These are phyloP conservation scores for Echinarachnius parma DNA, from an alignment of 53 echinoderm and acorn worm species.

Conservation along the genomic window DNA sequence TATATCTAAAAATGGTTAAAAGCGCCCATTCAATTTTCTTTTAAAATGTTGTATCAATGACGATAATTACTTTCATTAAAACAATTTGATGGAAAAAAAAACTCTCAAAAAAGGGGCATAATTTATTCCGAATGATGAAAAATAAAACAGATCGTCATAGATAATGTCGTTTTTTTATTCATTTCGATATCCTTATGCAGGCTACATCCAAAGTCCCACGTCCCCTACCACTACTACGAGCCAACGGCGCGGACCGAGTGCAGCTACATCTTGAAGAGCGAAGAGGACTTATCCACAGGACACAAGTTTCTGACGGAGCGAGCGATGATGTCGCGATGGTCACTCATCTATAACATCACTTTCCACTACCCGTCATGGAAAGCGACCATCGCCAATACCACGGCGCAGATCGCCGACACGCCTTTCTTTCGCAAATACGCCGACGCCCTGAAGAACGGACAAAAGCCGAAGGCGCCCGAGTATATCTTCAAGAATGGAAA, in stretches of 20 bases:
- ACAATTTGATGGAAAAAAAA: too few relatives aligned
- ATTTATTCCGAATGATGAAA: too few relatives aligned
- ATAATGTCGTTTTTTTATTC: too few relatives aligned
- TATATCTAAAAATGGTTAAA: too few relatives aligned
- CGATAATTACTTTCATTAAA: too few relatives aligned
- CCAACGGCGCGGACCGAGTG: constrained; percentile 65
- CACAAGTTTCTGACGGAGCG: constrained; percentile 87
- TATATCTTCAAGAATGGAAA: constrained; percentile 26
- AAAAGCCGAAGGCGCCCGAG: background rate
- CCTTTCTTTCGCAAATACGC: constrained; percentile 77
- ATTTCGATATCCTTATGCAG: too few relatives aligned
- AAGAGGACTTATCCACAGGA: constrained; percentile 64
- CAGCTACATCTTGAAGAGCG: constrained; percentile 65
- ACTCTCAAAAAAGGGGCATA: too few relatives aligned
- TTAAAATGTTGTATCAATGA: too few relatives aligned
- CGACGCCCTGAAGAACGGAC: constrained; percentile 38
- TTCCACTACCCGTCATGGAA: constrained; percentile 75
- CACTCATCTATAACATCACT: constrained; percentile 67
- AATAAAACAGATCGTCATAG: too few relatives aligned
- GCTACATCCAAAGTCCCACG: constrained; percentile 69
- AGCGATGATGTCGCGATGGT: constrained; percentile 84
- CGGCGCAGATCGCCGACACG: constrained; percentile 47
- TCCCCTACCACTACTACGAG: constrained; percentile 92
- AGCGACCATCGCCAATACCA: constrained; percentile 25
- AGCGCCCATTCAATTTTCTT: too few relatives aligned